Evolutionary conservation across 2,888 invertebrate species (phyloP), one percentile per base, ranked within the genome.

Genomic region (Drosophila tanythrix): DNA sequence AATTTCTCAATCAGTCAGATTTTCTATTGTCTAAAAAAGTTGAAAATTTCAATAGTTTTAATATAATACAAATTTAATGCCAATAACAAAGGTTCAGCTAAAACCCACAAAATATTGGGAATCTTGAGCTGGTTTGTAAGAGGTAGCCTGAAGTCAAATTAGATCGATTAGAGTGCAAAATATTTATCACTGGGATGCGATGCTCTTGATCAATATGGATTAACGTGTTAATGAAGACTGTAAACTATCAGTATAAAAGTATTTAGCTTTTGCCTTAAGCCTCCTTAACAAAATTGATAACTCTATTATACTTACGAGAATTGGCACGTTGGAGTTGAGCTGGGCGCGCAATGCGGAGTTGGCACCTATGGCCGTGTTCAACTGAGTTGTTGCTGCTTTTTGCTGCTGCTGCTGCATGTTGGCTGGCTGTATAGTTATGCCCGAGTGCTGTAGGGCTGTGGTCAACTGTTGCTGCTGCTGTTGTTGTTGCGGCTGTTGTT

Each of bases 241-340:
- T 4, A 21, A 21, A 13, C 21, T 10, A 21, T 21, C 40, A n/a
- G 38, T 7, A 7, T 18, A 38, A 18, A 8, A 18, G 38, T 38
- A 18, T 3, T 1, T 3, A 18, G 18, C 38, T 38, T 38, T 18
- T 18, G 18, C 35, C 13, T 35, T 13, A 13, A 35, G 35, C 18
- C 3, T 33, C 15, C 15, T 15, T 36, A 18, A 7, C 15, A 11
- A 46, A 8, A 46, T 31, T 13, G 8, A 52, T 15, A 52, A 15
- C 21, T 31, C 3, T 29, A 13, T 27, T 46, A 35, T 57, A 75
- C 94, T 94, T 92, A 96, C 96, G 94, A 96, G 93, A 86, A 96
- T 96, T 61, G 96, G 96, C 89, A 96, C 94, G 92, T 88, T 92
- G 35, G 93, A 91, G 70, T 91, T 92, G 46, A 93, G 82, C 78